These are phyloP conservation scores for Stegostoma tigrinum DNA, from an alignment of 2,113 vertebrate species.

Conservation along the genomic window DNA sequence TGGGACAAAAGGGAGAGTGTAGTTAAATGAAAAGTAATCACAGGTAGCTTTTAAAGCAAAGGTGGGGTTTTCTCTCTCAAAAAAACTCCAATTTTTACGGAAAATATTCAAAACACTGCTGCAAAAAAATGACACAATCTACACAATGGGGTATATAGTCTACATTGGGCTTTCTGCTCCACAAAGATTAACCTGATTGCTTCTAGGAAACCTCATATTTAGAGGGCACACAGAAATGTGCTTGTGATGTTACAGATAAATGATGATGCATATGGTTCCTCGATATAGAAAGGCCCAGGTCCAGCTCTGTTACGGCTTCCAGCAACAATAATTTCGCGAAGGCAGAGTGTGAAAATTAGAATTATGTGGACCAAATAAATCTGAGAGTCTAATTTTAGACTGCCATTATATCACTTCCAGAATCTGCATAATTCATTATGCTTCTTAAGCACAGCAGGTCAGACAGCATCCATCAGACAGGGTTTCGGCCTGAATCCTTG, in stretches of 20 bases:
- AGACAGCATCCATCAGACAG: no score
- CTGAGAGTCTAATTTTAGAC: neutral
- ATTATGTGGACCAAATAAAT: neutral
- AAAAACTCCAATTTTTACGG: neutral
- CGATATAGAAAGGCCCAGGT: neutral
- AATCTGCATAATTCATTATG: neutral
- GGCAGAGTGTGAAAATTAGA: neutral
- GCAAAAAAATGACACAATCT: neutral
- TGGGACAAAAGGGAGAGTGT: neutral
- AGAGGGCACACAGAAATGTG: neutral
- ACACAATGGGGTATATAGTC: neutral
- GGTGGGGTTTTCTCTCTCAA: neutral
- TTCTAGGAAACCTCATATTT: neutral
- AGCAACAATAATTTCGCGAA: neutral
- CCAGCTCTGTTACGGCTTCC: neutral
- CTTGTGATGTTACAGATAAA: neutral
- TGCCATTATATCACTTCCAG: neutral
- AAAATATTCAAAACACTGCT: neutral
- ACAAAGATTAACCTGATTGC: neutral
- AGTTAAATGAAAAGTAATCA: neutral
- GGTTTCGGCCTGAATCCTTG: no score
- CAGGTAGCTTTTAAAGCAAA: neutral
- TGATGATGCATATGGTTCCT: neutral
- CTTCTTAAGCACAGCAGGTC: neutral
- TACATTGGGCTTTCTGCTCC: neutral